Evolutionary conservation across 2,888 invertebrate species (phyloP).

Genomic region (Eupeodes latifasciatus): DNA sequence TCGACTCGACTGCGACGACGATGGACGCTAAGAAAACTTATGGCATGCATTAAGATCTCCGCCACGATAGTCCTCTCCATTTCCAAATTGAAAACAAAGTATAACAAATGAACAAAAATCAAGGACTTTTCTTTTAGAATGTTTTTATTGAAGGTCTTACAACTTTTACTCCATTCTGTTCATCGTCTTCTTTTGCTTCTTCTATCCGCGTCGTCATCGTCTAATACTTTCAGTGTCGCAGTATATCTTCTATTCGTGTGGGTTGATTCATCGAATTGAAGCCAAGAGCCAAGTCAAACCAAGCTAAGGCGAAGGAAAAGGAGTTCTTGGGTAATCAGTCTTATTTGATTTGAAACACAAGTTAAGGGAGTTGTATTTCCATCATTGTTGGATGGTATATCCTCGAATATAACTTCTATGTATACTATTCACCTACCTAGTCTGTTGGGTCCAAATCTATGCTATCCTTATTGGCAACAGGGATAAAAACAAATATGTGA

Average conservation of each 20-base stretch:
- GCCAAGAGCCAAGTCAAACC: too few relatives aligned
- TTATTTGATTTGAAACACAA: conserved; percentile 75
- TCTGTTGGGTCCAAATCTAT: conserved; percentile 3
- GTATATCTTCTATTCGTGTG: not conserved
- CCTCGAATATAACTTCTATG: not conserved
- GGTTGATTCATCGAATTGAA: conserved; percentile 7
- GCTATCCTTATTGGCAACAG: conserved; percentile 4
- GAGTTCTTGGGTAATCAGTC: conserved; percentile 72
- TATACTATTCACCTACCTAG: not conserved
- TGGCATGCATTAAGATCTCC: conserved; percentile 34
- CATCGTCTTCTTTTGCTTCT: not conserved
- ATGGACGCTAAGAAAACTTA: conserved; percentile 29
- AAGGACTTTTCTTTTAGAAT: conserved; percentile 48
- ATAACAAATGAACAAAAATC: conserved; percentile 69
- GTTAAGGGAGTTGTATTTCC: conserved; percentile 66
- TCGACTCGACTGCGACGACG: too few relatives aligned
- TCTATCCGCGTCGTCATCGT: not conserved
- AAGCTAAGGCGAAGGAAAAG: not conserved
- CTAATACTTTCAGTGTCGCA: conserved; percentile 26
- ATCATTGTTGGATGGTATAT: conserved; percentile 15
- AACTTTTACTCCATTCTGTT: not conserved
- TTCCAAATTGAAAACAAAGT: conserved; percentile 31
- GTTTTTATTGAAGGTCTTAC: not conserved
- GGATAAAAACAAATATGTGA: conserved; percentile 42
- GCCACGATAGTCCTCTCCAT: conserved; percentile 9